Evolutionary conservation across 2,888 invertebrate species (phyloP).

Genomic region (Hypercompe scribonia): DNA sequence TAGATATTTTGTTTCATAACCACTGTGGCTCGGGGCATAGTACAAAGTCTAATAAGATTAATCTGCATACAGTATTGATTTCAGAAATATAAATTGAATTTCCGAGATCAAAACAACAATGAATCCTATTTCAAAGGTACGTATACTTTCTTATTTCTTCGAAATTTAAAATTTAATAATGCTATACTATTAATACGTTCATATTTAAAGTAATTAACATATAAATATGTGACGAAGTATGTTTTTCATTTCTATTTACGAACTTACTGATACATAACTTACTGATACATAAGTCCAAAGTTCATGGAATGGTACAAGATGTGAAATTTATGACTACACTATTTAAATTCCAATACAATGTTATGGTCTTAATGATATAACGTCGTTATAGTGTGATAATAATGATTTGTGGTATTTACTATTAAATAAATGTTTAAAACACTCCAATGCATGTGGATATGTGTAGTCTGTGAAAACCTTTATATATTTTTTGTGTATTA

Average conservation of each 20-base stretch:
- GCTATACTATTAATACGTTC: neutral
- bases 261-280: slow-evolving; percentile 4
- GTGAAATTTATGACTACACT: neutral
- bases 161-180: neutral
- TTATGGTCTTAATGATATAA: neutral
- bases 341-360: too few species aligned
- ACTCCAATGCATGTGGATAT: neutral
- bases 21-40: slow-evolving; percentile 30
- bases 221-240: neutral
- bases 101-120: slow-evolving; percentile 45
- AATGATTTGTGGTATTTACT: neutral
- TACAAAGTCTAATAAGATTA: slow-evolving; percentile 17
- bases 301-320: slow-evolving; percentile 35
- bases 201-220: neutral
- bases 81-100: slow-evolving; percentile 1
- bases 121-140: slow-evolving; percentile 73
- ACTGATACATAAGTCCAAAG: slow-evolving; percentile 63
- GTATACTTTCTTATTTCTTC: slow-evolving; percentile 36
- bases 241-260: neutral
- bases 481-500: neutral
- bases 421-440: neutral
- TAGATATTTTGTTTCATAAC: slow-evolving; percentile 6
- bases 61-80: neutral
- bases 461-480: neutral
- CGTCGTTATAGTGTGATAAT: neutral